Base-by-base conservation (phyloP, 2,888 invertebrate genomes). In the Stenolophus ochropezus region DNA sequence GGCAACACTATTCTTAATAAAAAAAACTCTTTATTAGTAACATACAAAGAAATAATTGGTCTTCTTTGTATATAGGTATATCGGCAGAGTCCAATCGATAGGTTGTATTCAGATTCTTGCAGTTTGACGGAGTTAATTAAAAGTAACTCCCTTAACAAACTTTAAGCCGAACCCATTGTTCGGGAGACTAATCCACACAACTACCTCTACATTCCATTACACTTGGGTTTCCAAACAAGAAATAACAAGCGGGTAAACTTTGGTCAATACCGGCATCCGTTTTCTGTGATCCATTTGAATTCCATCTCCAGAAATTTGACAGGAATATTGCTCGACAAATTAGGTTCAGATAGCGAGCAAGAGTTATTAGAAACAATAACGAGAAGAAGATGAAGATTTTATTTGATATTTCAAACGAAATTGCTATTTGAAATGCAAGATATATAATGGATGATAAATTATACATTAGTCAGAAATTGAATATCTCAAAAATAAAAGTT, bases 211-310 rank as follows among this genome's bases (percentile, higher is more conserved):
- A 56, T 56, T 56, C 56, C 27, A 27, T 65, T 27, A 65, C 16
- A 65, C 25, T 25, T 27, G 23, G 27, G 16, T n/a, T 33, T n/a
- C 65, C 14, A 16, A 65, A 65, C 21, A 8, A 65, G 65, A 65
- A 65, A 65, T 65, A 65, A 65, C 65, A 65, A 65, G 25, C 65
- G 14, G 33, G 14, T 65, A 65, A 65, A 65, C 65, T 65, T 65
- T 65, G 18, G 16, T 65, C 65, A 65, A 65, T 65, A 65, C 16
- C 27, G n/a, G 49, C 14, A 8, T 11, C n/a, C n/a, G n/a, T n/a
- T n/a, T n/a, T n/a, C n/a, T n/a, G n/a, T n/a, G 49, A 49, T 18
- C 5, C 20, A 4, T 18, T 53, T 18, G 18, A 2, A n/a, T 23
- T 61, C 14, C 58, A 58, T 23, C 14, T 58, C 58, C 1, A 23